phyloP scores from a whole-genome alignment of 2,113 vertebrate genomes.

The Isichthys henryi region DNA sequence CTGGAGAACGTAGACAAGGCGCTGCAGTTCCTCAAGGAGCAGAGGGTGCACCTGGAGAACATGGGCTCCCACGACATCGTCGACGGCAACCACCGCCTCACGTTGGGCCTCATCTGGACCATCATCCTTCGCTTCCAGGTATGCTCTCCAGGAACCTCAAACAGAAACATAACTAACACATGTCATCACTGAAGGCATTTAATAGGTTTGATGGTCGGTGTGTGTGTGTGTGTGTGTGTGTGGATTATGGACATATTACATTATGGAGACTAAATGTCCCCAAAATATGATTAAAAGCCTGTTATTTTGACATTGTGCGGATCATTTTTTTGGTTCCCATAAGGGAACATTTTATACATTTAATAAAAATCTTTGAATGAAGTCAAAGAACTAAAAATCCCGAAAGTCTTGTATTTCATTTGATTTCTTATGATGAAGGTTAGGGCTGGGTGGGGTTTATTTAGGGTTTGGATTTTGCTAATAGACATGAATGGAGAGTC shows the following conservation, averaged over 20 bases:
- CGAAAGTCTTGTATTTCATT: no score
- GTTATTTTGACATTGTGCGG: no score
- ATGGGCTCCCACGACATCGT: slow-evolving; percentile 97
- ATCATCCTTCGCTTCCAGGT: slow-evolving; percentile 97
- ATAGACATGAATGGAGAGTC: neutral
- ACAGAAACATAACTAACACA: no score
- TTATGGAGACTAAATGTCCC: neutral
- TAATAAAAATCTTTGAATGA: no score
- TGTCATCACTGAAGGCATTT: neutral
- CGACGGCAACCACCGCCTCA: slow-evolving; percentile 91
- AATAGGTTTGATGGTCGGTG: neutral
- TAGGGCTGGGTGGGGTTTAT: no score
- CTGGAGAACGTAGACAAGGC: slow-evolving; percentile 97
- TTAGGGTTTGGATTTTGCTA: no score
- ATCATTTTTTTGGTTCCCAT: no score
- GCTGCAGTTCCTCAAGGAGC: slow-evolving; percentile 94
- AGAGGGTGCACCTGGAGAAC: slow-evolving; percentile 92
- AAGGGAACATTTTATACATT: no score
- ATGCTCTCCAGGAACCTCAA: neutral
- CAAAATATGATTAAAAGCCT: no score
- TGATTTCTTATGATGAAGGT: no score
- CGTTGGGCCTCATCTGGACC: slow-evolving; percentile 93
- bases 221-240: neutral
- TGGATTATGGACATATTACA: neutral
- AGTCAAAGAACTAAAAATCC: no score